These are phyloP conservation scores for Drosophila hamatofila DNA, from an alignment of 2,888 invertebrate species.

Conservation along the genomic window DNA sequence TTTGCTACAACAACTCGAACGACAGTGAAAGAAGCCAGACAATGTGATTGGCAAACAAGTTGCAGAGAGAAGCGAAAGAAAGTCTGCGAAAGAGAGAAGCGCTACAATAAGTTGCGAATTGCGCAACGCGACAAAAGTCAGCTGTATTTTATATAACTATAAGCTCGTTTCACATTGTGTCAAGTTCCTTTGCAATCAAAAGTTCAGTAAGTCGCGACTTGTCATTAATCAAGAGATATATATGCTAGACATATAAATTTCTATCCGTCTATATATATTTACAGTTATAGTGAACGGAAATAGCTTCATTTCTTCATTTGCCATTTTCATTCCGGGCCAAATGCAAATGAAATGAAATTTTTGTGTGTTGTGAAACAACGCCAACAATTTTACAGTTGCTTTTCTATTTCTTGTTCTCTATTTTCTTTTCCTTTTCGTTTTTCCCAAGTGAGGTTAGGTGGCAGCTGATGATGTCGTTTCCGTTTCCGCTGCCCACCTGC, in stretches of 20 bases:
- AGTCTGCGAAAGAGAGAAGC: not conserved
- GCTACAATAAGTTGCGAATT: conserved; percentile 1
- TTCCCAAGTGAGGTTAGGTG: conserved; percentile 8
- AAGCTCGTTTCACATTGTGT: not conserved
- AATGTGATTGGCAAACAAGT: conserved; percentile 1
- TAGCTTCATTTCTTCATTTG: conserved; percentile 36
- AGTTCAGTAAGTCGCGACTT: not conserved
- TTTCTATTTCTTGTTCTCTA: not conserved
- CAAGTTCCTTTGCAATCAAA: not conserved
- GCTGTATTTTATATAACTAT: not conserved
- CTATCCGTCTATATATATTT: not conserved
- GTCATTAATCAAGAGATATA: conserved; percentile 3
- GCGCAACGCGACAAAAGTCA: not conserved
- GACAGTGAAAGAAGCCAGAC: not conserved
- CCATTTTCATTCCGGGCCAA: conserved; percentile 8
- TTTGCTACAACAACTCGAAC: not conserved
- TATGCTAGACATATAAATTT: not conserved
- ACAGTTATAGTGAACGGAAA: conserved; percentile 23
- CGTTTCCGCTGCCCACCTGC: conserved; percentile 57
- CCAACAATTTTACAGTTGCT: conserved; percentile 19
- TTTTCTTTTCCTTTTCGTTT: not conserved
- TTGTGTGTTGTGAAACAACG: conserved; percentile 32
- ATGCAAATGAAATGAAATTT: conserved; percentile 61
- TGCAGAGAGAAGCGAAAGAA: not conserved
- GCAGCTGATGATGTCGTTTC: conserved; percentile 45